Evolutionary conservation across 2,888 invertebrate species (phyloP), one percentile per base, ranked within the genome.

Genomic region (Nasonia oneida): DNA sequence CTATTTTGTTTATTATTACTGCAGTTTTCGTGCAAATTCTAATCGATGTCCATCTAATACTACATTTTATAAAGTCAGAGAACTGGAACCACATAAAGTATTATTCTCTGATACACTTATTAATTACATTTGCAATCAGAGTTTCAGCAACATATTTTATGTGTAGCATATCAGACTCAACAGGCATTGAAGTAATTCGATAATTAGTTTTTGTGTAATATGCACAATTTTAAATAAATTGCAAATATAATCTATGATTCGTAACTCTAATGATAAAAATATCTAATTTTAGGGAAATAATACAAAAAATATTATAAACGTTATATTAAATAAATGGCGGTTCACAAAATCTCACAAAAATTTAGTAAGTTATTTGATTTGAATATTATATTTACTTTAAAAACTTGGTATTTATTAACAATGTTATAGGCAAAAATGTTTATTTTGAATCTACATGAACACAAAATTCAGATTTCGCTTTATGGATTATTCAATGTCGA

Each of bases 401-500:
- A 57, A 57, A 57, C n/a, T 3, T 57, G n/a, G n/a, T 57, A 57
- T n/a, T 2, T 1, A 57, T 15, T 67, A 10, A 29, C 12, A 3
- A 47, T 42, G 1, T 77, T 77, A 67, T 3, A 79, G 67, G 47
- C 67, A 5, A 67, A 67, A 23, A 42, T 42, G 15, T 80, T 33
- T 2, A 4, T 80, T 6, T 53, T 73, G 15, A 12, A 67, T 42
- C 29, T 78, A 1, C 18, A 78, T 42, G 18, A 67, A 67, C 64
- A 47, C 18, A 67, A 67, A 78, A 78, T 64, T 2, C 8, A 23
- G 8, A 39, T 77, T 39, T 77, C 61, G 1, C 5, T 78, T 67
- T 78, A 12, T 15, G 67, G 64, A 15, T 78, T 47, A 33, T 47
- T 64, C 10, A 67, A 78, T 29, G n/a, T 67, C 18, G 42, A 67